These are phyloP conservation scores for Isurus oxyrinchus DNA, from an alignment of 2,113 vertebrate species.

Conservation along the genomic window DNA sequence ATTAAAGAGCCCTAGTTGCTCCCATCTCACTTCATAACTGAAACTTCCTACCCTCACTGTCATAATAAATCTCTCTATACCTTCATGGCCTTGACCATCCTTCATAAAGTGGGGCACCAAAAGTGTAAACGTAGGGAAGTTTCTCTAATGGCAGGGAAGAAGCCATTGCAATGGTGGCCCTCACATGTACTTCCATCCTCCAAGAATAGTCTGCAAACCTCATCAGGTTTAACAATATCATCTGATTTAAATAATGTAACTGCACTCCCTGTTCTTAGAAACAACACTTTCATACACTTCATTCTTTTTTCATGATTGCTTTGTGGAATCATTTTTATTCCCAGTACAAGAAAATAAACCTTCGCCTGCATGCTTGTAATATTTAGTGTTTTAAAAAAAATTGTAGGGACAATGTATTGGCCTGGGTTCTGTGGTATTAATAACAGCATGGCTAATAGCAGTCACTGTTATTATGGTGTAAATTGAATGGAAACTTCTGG, in stretches of 20 bases:
- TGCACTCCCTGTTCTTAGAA: neutral
- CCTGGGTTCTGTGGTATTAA: neutral
- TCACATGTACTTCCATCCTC: neutral
- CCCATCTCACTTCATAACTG: neutral
- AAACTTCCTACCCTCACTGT: neutral
- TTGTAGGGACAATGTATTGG: neutral
- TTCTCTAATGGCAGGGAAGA: neutral
- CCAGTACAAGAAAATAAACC: neutral
- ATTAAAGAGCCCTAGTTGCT: neutral
- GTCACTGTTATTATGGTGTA: neutral
- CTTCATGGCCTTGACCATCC: neutral
- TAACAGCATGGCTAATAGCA: neutral
- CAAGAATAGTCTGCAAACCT: neutral
- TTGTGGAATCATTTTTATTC: neutral
- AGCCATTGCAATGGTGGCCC: neutral
- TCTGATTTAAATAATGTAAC: neutral
- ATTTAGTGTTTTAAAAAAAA: neutral
- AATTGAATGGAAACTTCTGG: neutral
- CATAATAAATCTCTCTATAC: neutral
- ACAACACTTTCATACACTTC: neutral
- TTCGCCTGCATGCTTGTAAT: neutral
- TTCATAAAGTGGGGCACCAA: neutral
- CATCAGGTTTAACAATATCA: neutral
- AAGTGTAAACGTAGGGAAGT: neutral
- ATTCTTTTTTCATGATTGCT: neutral